Evolutionary conservation across 2,888 invertebrate species (phyloP), one percentile per base, ranked within the genome.

Genomic region (Watsonalla cultraria): DNA sequence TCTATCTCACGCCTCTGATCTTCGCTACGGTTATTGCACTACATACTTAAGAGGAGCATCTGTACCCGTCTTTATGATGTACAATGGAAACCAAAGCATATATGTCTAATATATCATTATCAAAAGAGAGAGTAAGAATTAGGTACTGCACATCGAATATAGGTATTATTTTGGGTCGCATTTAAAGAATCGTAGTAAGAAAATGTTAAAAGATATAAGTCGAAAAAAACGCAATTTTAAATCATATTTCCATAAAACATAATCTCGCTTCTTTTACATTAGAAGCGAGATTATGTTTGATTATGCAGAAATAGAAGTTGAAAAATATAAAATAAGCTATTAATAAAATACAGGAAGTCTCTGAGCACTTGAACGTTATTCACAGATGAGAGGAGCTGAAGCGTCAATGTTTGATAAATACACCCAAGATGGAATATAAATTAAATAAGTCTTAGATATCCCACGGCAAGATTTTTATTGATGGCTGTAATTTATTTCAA

Each of bases 401-500:
- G 72, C 73, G 62, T 74, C 76, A 76, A 82, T 83, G 77, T 84
- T 86, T 88, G 85, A 88, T 86, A 87, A 88, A 89, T 86, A 88
- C 78, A 71, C 64, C 74, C 73, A 74, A 83, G 84, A 88, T 88
- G 85, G 87, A 90, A 88, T 88, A 88, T 87, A 86, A 90, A 90
- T 90, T 88, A 88, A 89, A 88, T 90, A 90, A 90, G 88, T 89
- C 87, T 79, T 74, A 71, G 86, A 82, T 87, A 89, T 81, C 83
- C 74, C 69, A 79, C 82, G 83, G 76, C 76, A 80, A 82, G 88
- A 88, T 89, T 90, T 88, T 90, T 90, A 90, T 90, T 88, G 90
- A 90, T 89, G 86, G 84, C 74, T 70, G 84, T 88, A 90, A 90
- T 90, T 90, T 88, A 88, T 89, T 89, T 88, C 84, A 88, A 83